Conservation (phyloP, 2,797 vertebrate genomes). For the Cuculus canorus region DNA sequence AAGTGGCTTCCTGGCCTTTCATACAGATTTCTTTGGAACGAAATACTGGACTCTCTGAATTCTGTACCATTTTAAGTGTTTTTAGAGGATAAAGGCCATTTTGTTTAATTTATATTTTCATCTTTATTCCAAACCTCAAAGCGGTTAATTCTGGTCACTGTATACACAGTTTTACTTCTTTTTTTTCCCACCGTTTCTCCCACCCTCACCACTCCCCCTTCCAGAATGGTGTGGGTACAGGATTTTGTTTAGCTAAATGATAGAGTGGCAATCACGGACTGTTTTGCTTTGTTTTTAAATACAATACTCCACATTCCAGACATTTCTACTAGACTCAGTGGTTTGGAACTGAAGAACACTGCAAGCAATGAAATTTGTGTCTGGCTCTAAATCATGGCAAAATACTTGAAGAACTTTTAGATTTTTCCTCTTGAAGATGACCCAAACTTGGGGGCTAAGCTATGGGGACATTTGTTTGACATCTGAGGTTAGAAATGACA, state of each 20-base stretch:
- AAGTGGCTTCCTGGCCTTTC: neutral
- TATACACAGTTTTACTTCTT: neutral
- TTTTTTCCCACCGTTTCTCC: neutral
- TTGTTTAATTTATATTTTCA: conserved; percentile 31
- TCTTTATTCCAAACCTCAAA: conserved; percentile 14
- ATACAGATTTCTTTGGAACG: conserved; percentile 11
- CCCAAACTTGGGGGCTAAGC: neutral
- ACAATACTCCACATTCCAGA: conserved; percentile 34
- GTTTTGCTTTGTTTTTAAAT: conserved; percentile 48
- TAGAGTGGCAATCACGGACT: neutral
- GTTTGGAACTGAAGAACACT: neutral
- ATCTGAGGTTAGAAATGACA: neutral
- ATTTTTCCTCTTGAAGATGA: neutral
- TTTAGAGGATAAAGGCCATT: neutral
- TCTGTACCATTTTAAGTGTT: neutral
- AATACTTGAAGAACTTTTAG: neutral
- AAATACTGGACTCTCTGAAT: neutral
- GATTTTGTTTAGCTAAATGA: conserved; percentile 22
- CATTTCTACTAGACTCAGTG: neutral
- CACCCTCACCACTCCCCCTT: neutral
- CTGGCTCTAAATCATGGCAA: neutral
- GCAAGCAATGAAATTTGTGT: neutral
- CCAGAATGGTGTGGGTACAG: neutral
- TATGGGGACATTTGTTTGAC: neutral
- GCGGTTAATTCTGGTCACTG: neutral